A percentile compares a stretch with the other conserved stretches of the same genome.
These are phyloP conservation scores for Aromia moschata DNA, from an alignment of 2,888 invertebrate species.

Conservation along the genomic window DNA sequence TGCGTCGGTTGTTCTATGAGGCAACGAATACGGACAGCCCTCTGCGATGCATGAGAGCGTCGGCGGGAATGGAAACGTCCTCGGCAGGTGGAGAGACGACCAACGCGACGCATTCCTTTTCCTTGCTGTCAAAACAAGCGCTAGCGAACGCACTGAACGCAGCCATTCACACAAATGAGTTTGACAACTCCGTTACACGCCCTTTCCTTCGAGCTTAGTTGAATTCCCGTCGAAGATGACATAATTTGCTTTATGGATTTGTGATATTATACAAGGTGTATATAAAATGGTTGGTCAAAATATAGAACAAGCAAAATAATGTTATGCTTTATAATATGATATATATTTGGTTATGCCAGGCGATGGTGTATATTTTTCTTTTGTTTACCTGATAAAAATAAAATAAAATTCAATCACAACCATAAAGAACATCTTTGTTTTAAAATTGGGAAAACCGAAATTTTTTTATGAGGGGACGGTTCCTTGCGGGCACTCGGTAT, in stretches of 20 bases:
- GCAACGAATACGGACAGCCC: constrained; percentile 36
- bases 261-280: too few relatives aligned
- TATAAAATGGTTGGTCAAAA: too few relatives aligned
- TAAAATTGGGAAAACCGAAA: too few relatives aligned
- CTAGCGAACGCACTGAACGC: constrained; percentile 8
- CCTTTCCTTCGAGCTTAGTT: constrained; percentile 15
- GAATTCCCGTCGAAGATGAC: constrained; percentile 1
- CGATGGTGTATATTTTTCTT: too few relatives aligned
- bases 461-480: too few relatives aligned
- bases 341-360: too few relatives aligned
- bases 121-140: constrained; percentile 16
- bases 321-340: too few relatives aligned
- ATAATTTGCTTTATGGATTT: constrained; percentile 20
- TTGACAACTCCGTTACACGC: constrained; percentile 20
- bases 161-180: constrained; percentile 14
- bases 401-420: too few relatives aligned
- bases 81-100: constrained; percentile 12
- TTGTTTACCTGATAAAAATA: too few relatives aligned
- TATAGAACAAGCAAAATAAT: too few relatives aligned
- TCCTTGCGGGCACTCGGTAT: too few relatives aligned
- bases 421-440: too few relatives aligned
- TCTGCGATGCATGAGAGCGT: constrained; percentile 34
- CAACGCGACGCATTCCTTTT: constrained; percentile 22
- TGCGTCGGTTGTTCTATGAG: constrained; percentile 35
- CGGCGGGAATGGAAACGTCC: constrained; percentile 18